Evolutionary conservation across 2,797 vertebrate genomes (phyloP).

Genomic region (Otolemur crassicaudatus): DNA sequence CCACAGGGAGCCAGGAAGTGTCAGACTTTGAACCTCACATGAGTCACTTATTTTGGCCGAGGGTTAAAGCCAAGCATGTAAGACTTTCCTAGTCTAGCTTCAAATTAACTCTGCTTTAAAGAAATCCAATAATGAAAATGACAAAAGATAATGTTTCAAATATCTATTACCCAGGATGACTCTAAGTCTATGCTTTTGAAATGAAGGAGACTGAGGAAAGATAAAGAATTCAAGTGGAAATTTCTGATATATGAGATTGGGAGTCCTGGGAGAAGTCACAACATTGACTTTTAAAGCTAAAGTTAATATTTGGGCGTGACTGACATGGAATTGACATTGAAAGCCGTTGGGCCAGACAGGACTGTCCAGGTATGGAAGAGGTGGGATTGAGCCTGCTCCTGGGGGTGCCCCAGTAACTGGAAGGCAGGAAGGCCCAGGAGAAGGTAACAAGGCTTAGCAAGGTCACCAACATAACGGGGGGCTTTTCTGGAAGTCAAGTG

Average conservation of each 20-base stretch:
- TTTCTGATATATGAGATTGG: background rate
- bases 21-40: background rate
- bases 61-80: background rate
- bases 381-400: background rate
- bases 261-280: background rate
- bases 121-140: background rate
- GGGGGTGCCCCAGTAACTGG: background rate
- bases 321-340: background rate
- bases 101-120: background rate
- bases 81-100: background rate
- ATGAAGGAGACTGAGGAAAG: background rate
- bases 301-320: background rate
- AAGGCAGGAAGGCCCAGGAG: background rate
- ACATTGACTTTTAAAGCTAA: background rate
- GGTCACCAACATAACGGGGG: too few species aligned
- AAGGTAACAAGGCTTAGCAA: background rate
- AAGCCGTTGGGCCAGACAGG: background rate
- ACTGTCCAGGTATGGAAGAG: background rate
- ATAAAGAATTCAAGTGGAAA: background rate
- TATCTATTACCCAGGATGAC: background rate
- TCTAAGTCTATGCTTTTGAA: background rate
- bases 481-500: background rate
- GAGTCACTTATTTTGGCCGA: background rate
- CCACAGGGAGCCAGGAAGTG: background rate
- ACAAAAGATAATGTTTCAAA: background rate